A percentile compares a stretch with the other conserved stretches of the same genome.
These are phyloP conservation scores for Monoplex corrugatus DNA, from an alignment of 2,888 invertebrate genomes.

Conservation along the genomic window DNA sequence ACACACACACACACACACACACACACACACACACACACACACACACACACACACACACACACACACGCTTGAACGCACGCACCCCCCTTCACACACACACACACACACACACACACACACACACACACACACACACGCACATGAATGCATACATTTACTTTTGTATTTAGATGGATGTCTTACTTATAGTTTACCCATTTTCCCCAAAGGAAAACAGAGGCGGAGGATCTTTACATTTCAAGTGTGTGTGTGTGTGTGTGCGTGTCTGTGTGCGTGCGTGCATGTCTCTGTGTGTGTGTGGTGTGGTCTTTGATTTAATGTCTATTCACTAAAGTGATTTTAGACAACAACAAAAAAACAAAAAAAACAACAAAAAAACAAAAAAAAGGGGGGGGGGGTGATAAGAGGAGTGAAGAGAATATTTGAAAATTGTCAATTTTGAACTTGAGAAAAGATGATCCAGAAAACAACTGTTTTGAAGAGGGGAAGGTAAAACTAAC, in stretches of 20 bases:
- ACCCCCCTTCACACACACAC: not conserved
- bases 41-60: slow-evolving; percentile 9
- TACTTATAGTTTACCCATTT: not conserved
- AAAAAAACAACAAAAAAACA: no score
- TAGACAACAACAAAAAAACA: no score
- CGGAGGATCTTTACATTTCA: not conserved
- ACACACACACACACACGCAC: not conserved
- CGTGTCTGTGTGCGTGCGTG: not conserved
- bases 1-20: slow-evolving; percentile 26
- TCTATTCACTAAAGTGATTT: no score
- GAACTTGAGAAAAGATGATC: no score
- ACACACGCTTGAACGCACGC: not conserved
- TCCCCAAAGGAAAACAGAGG: no score
- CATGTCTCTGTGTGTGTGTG: slow-evolving; percentile 9
- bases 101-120: not conserved
- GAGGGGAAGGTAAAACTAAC: no score
- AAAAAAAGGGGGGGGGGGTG: no score
- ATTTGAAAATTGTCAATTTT: no score
- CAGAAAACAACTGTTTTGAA: no score
- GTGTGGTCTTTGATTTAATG: not conserved
- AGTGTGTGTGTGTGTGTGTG: not conserved
- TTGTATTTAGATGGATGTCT: not conserved
- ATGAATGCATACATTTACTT: not conserved
- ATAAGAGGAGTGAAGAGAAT: no score
- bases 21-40: slow-evolving; percentile 7